Conservation (phyloP, 2,797 vertebrate species). For the Sebastes oblongus region DNA sequence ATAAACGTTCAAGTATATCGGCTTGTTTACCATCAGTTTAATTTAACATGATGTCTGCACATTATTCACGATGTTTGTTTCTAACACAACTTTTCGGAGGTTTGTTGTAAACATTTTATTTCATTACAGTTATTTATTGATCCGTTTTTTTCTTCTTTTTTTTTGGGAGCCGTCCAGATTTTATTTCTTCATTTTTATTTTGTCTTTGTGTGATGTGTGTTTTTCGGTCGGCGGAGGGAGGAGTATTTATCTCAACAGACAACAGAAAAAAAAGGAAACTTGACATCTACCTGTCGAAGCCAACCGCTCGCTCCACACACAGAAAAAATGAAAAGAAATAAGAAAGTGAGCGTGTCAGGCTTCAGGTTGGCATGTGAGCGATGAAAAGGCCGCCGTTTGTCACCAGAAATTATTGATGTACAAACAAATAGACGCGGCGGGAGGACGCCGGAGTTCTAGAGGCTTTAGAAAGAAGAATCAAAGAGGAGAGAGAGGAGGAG, state of each 20-base stretch:
- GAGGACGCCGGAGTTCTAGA: conserved; percentile 41
- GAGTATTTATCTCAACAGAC: conserved; percentile 25
- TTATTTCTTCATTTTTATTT: no score
- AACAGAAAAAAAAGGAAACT: conserved; percentile 1
- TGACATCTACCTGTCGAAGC: conserved; percentile 56
- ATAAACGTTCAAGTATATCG: no score
- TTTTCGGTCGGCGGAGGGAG: background rate
- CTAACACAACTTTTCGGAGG: background rate
- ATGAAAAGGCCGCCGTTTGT: conserved; percentile 59
- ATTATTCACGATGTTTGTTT: background rate
- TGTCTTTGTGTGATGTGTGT: background rate
- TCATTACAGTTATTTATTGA: no score
- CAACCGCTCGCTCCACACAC: background rate
- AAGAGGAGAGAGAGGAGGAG: conserved; percentile 19
- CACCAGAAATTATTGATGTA: conserved; percentile 65
- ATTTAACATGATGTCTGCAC: background rate
- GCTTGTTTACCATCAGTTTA: no score
- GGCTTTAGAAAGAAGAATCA: conserved; percentile 52
- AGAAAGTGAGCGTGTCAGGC: conserved; percentile 50
- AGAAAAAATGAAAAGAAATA: conserved; percentile 30
- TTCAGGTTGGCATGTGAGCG: conserved; percentile 50
- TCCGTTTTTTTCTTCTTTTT: background rate
- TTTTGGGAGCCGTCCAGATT: background rate
- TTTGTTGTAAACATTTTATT: conserved; percentile 7
- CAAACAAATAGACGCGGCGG: conserved; percentile 61